These are phyloP conservation scores for Scaptomyza tumidula DNA, from an alignment of 2,888 invertebrate species.

Conservation along the genomic window DNA sequence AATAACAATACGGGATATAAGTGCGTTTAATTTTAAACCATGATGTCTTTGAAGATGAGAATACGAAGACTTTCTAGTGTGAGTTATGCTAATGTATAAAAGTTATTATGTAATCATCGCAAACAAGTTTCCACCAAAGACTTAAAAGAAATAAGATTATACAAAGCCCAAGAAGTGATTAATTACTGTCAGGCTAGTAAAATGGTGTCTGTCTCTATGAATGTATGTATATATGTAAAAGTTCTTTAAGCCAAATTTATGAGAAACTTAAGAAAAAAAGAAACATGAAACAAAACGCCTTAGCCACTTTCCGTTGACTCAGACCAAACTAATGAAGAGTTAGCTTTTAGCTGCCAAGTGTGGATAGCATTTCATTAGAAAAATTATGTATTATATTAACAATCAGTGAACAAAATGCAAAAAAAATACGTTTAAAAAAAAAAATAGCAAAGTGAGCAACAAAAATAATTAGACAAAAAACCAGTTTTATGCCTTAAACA, in stretches of 20 bases:
- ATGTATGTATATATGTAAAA: slow-evolving; percentile 16
- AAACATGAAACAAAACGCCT: slow-evolving; percentile 22
- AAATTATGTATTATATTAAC: slow-evolving; percentile 45
- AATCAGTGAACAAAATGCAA: slow-evolving; percentile 40
- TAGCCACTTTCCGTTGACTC: slow-evolving; percentile 40
- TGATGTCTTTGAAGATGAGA: slow-evolving; percentile 43
- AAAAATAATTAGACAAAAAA: slow-evolving; percentile 73
- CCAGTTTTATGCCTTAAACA: slow-evolving; percentile 70
- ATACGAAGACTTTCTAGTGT: slow-evolving; percentile 64
- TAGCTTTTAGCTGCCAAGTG: slow-evolving; percentile 15
- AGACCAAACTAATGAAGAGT: slow-evolving; percentile 13
- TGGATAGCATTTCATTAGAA: slow-evolving; percentile 62
- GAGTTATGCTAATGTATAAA: slow-evolving; percentile 45
- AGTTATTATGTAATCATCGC: slow-evolving; percentile 44
- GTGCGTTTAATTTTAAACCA: slow-evolving; percentile 66
- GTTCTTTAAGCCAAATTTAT: slow-evolving; percentile 46
- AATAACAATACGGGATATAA: slow-evolving; percentile 19
- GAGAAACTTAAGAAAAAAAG: slow-evolving; percentile 40
- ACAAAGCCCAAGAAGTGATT: slow-evolving; percentile 60
- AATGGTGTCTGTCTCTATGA: slow-evolving; percentile 44
- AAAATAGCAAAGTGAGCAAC: slow-evolving; percentile 50
- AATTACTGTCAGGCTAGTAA: slow-evolving; percentile 68
- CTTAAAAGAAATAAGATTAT: slow-evolving; percentile 2
- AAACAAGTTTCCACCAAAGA: slow-evolving; percentile 37
- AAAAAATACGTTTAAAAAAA: slow-evolving; percentile 17